Base-by-base conservation (phyloP, 2,888 invertebrate species). In the Diarsia dahlii region DNA sequence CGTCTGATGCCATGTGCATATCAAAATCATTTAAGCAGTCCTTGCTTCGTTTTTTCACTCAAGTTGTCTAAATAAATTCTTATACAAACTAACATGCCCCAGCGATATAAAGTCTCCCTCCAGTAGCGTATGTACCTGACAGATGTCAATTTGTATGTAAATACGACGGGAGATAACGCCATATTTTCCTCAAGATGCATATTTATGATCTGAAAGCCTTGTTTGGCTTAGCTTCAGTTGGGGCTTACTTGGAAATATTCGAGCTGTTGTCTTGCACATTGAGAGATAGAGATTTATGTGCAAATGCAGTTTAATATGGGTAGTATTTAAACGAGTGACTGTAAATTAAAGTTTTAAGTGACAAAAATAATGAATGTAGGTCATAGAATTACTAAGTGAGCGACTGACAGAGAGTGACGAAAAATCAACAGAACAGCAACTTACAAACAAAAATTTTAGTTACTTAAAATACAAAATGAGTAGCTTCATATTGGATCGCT, bases 81-180 rank as follows among this genome's bases (percentile, higher is more conserved):
- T n/a, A 28, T 8, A 20, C 9, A 20, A 39, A 39, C 39, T 20
- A 34, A 45, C 12, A n/a, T 50, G 4, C 12, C 10, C 23, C 10
- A 52, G 20, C 18, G 12, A 72, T 13, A 62, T 62, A n/a, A 54
- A 62, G 63, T 56, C 48, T 56, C 20, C 54, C 20, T 64, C 34
- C 8, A 56, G 23, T 28, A 1, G 18, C 6, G 54, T 13, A 18
- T 70, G 74, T 56, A 60, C 34, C 74, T 74, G 74, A 70, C 66
- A 80, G 74, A 56, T 66, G 80, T 79, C 68, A 79, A 79, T 79
- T 79, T 79, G 80, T 69, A 79, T 79, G 78, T 73, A 60, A 79
- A 73, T 79, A 52, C 13, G 58, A 58, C 46, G 10, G 54, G 10
- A 68, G 52, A 68, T 52, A 64, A 48, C 68, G 52, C 20, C 68